Conservation (phyloP, 2,113 vertebrate species). For the Gnathonemus echidnorhynchus region DNA sequence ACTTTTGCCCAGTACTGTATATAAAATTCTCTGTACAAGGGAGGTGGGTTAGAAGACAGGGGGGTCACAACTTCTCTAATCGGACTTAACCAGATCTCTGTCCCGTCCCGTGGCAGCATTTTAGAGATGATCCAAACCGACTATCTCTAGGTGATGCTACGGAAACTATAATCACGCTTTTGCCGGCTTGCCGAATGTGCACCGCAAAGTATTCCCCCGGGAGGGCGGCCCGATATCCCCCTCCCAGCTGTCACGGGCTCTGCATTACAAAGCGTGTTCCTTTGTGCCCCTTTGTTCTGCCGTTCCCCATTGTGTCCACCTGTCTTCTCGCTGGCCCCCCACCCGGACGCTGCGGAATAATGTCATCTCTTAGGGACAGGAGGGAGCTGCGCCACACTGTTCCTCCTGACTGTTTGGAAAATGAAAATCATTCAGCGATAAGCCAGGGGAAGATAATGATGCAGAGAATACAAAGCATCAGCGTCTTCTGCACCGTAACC, state of each 20-base stretch:
- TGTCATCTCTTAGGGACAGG: conserved; percentile 49
- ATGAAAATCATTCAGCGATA: conserved; percentile 27
- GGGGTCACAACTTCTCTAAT: not conserved
- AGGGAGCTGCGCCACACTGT: conserved; percentile 40
- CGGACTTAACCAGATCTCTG: not conserved
- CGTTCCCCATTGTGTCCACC: conserved; percentile 44
- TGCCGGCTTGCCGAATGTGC: not conserved
- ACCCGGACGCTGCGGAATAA: conserved; percentile 44
- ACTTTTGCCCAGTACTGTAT: not conserved
- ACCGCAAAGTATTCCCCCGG: not conserved
- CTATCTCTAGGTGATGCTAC: not conserved
- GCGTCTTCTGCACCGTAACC: not conserved
- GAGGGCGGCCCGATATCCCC: conserved; percentile 8
- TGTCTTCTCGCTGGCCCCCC: conserved; percentile 43
- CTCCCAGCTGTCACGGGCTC: conserved; percentile 31
- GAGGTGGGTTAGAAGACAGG: not conserved
- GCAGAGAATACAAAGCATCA: conserved; percentile 8
- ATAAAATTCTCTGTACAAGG: not conserved
- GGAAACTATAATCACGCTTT: not conserved
- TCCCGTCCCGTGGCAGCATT: not conserved
- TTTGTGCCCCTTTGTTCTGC: conserved; percentile 42
- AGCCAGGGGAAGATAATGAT: conserved; percentile 21
- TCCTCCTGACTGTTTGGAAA: conserved; percentile 45
- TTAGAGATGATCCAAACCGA: not conserved
- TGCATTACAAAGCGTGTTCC: conserved; percentile 40